Evolutionary conservation across 1,140 invertebrate genomes (phyloP).

Genomic region (Oryctes rhinoceros): DNA sequence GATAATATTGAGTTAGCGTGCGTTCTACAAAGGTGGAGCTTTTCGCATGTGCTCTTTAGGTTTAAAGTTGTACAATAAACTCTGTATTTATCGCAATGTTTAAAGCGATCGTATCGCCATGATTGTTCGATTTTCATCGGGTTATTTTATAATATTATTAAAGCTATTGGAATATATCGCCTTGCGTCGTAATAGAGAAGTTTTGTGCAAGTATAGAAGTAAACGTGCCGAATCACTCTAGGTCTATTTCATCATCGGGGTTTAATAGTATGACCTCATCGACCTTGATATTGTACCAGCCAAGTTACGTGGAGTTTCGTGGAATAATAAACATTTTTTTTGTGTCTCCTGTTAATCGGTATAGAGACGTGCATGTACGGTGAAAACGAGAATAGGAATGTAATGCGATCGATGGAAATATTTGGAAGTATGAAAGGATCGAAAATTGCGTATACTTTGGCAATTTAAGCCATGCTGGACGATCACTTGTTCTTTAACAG

Average conservation of each 20-base stretch:
- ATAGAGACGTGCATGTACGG: too few species aligned
- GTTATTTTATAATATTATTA: neutral
- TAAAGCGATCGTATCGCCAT: neutral
- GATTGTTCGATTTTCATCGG: neutral
- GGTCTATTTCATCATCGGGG: neutral
- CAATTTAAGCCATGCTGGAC: too few species aligned
- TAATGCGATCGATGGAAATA: too few species aligned
- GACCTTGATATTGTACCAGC: constrained; percentile 8
- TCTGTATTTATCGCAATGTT: neutral
- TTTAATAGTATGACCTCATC: constrained; percentile 13
- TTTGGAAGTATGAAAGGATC: too few species aligned
- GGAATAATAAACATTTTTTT: neutral
- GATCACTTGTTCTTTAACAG: too few species aligned
- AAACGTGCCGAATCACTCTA: neutral
- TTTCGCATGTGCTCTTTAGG: neutral
- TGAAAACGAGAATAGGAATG: too few species aligned
- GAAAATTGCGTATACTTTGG: too few species aligned
- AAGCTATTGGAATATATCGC: neutral
- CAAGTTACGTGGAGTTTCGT: neutral
- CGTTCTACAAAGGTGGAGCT: neutral
- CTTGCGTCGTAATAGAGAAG: neutral
- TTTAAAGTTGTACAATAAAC: neutral
- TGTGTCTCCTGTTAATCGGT: neutral
- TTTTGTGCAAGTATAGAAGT: neutral
- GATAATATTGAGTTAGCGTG: neutral